These are phyloP conservation scores for Rhaphigaster nebulosa DNA, from an alignment of 2,888 invertebrate genomes.

Conservation along the genomic window DNA sequence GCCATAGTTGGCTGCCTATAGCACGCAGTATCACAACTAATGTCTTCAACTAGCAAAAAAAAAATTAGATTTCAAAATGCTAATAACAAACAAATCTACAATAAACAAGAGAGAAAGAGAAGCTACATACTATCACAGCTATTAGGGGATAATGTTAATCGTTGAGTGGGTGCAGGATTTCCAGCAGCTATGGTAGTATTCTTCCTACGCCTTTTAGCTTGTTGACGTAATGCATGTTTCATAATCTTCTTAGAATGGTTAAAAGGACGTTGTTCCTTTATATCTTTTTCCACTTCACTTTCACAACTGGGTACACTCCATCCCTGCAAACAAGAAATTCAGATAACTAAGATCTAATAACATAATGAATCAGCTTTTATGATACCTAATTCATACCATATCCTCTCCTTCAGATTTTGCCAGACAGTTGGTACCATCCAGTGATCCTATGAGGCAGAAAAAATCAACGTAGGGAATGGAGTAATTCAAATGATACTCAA, in stretches of 20 bases:
- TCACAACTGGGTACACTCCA: conserved; percentile 53
- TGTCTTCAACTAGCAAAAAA: conserved; percentile 67
- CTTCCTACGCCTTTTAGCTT: conserved; percentile 84
- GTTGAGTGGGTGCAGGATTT: conserved; percentile 75
- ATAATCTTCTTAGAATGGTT: conserved; percentile 77
- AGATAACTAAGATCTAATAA: background rate
- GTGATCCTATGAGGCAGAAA: background rate
- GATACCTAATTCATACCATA: conserved; percentile 30
- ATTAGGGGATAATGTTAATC: conserved; percentile 72
- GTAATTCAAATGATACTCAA: background rate
- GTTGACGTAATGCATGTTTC: conserved; percentile 82
- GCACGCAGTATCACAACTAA: conserved; percentile 69
- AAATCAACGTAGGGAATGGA: background rate
- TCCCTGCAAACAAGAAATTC: conserved; percentile 13
- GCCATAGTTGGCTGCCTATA: conserved; percentile 80
- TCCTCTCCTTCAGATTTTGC: conserved; percentile 50
- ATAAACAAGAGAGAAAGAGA: background rate
- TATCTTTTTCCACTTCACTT: conserved; percentile 56
- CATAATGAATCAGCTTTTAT: background rate
- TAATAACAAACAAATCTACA: background rate
- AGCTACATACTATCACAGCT: conserved; percentile 64
- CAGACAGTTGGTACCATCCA: conserved; percentile 6
- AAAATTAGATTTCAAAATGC: background rate
- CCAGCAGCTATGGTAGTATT: conserved; percentile 78
- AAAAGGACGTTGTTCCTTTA: conserved; percentile 37